Conservation (phyloP, 2,888 invertebrate species). For the Podotricha telesiphe region DNA sequence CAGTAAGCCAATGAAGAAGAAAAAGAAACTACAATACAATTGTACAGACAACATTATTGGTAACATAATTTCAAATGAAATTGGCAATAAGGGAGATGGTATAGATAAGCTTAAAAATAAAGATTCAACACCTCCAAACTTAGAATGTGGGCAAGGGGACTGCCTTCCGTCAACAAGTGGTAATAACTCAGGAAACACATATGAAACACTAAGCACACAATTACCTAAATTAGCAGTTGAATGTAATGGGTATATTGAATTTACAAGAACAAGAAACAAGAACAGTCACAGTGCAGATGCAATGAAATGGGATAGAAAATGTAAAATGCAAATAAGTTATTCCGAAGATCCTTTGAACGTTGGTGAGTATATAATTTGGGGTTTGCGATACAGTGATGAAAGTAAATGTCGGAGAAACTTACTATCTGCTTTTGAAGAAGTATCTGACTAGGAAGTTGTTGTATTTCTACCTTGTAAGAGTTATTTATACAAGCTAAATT, state of each 20-base stretch:
- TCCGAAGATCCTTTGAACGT: constrained; percentile 77
- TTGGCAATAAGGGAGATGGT: constrained; percentile 68
- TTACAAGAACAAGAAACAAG: constrained; percentile 65
- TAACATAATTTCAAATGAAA: constrained; percentile 53
- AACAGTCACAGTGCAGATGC: constrained; percentile 60
- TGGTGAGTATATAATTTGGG: constrained; percentile 84
- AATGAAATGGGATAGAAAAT: constrained; percentile 85
- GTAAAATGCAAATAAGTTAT: constrained; percentile 86
- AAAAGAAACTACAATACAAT: constrained; percentile 47
- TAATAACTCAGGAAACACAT: constrained; percentile 65
- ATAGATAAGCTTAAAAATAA: constrained; percentile 57
- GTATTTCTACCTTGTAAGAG: not conserved
- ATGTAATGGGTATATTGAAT: constrained; percentile 76
- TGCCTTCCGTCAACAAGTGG: constrained; percentile 76
- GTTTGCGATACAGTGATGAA: constrained; percentile 85
- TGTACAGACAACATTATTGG: constrained; percentile 51
- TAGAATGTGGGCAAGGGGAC: constrained; percentile 76
- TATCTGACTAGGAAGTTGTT: constrained; percentile 53
- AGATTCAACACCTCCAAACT: constrained; percentile 70
- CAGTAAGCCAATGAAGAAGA: constrained; percentile 49
- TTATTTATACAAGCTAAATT: not conserved
- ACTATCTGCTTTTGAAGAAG: constrained; percentile 78
- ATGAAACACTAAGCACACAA: constrained; percentile 70
- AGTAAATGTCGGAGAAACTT: constrained; percentile 84
- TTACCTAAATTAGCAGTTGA: constrained; percentile 74